phyloP scores from a whole-genome alignment of 2,888 invertebrate genomes.

The Tetheella fluctuosa region DNA sequence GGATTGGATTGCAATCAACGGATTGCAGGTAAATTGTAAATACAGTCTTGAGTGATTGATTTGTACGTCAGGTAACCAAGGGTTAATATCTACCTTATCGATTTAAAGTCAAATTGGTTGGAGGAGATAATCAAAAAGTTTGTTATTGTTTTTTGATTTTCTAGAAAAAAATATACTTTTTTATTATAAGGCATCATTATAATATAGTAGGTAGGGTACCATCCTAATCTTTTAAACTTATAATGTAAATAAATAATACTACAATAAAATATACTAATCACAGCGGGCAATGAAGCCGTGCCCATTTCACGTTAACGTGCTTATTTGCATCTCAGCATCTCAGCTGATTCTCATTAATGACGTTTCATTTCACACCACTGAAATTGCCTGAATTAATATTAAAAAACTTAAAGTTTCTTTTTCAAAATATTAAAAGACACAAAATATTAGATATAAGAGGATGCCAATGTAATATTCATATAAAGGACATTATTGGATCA shows the following conservation, averaged over 20 bases:
- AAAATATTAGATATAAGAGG: no score
- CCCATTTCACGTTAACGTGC: conserved; percentile 1
- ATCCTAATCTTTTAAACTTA: no score
- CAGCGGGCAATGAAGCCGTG: not conserved
- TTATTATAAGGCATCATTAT: no score
- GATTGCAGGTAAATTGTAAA: conserved; percentile 6
- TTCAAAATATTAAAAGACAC: no score
- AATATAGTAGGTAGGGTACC: no score
- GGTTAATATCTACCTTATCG: no score
- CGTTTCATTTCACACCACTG: not conserved
- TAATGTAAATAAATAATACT: no score
- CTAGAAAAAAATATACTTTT: no score
- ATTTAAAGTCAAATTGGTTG: no score
- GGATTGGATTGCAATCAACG: conserved; percentile 10
- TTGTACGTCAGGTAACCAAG: not conserved
- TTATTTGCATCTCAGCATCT: not conserved
- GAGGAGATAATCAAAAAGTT: no score
- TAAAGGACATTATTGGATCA: no score
- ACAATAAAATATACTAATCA: not conserved
- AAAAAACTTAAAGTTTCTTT: not conserved
- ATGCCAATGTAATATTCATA: no score
- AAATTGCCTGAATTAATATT: not conserved
- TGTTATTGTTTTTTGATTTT: not conserved
- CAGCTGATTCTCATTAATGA: not conserved
- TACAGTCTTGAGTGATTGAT: conserved; percentile 9